A percentile compares a stretch with the other conserved stretches of the same genome.
These are phyloP conservation scores for Urocolius indicus DNA, from an alignment of 2,113 vertebrate genomes.

Conservation along the genomic window DNA sequence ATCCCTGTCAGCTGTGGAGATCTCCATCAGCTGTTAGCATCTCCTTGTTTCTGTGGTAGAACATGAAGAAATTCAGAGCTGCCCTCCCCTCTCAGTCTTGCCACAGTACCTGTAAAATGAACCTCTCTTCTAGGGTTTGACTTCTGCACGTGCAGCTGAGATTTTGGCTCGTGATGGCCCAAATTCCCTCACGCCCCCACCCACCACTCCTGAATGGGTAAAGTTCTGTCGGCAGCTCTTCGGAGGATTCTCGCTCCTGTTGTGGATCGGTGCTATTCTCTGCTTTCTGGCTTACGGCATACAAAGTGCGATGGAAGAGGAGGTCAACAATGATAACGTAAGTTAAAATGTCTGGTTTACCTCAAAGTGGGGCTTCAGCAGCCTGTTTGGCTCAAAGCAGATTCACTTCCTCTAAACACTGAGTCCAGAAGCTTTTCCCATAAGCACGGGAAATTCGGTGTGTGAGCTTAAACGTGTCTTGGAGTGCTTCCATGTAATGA, in stretches of 20 bases:
- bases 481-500: slow-evolving; percentile 43
- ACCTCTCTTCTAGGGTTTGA: slow-evolving; percentile 83
- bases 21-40: background rate
- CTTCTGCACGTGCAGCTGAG: slow-evolving; percentile 86
- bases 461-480: background rate
- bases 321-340: slow-evolving; percentile 90
- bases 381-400: background rate
- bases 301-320: slow-evolving; percentile 83
- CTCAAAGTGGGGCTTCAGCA: background rate
- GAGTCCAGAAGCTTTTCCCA: slow-evolving; percentile 32
- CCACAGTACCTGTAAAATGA: background rate
- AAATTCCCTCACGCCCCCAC: slow-evolving; percentile 92
- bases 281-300: slow-evolving; percentile 93
- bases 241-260: slow-evolving; percentile 93
- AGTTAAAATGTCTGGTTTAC: slow-evolving; percentile 46
- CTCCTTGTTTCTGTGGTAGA: background rate
- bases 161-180: slow-evolving; percentile 93
- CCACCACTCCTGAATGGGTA: slow-evolving; percentile 95
- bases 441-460: background rate
- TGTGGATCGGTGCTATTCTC: slow-evolving; percentile 97
- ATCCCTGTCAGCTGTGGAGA: background rate
- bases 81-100: background rate
- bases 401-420: slow-evolving; percentile 15
- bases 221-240: slow-evolving; percentile 98
- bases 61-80: background rate